Evolutionary conservation across 1,140 invertebrate genomes (phyloP).

Genomic region (Phthorimaea operculella): DNA sequence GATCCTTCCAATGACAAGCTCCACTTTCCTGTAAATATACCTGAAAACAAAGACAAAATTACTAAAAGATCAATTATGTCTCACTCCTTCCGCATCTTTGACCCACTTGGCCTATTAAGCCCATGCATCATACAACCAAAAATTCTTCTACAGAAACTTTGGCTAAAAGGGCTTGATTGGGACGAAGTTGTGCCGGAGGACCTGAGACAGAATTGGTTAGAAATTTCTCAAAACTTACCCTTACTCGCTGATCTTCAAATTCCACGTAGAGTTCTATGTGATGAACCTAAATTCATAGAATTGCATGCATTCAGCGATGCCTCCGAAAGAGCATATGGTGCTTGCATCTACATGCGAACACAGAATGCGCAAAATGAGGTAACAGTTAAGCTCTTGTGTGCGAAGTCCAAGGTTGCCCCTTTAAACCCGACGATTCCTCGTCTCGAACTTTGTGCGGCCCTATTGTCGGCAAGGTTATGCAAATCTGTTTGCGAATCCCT

Average conservation of each 20-base stretch:
- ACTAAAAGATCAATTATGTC: slow-evolving; percentile 25
- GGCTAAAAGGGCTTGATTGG: slow-evolving; percentile 43
- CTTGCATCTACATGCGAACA: slow-evolving; percentile 5
- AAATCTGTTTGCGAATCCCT: slow-evolving; percentile 1
- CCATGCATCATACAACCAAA: slow-evolving; percentile 46
- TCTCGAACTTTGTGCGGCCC: slow-evolving; percentile 9
- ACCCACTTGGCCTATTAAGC: slow-evolving; percentile 50
- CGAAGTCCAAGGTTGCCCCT: slow-evolving; percentile 11
- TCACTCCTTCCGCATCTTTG: slow-evolving; percentile 31
- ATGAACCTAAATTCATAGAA: not conserved
- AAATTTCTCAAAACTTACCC: slow-evolving; percentile 3
- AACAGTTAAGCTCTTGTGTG: slow-evolving; percentile 6
- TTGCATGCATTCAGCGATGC: slow-evolving; percentile 9
- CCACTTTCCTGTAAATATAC: slow-evolving; percentile 9
- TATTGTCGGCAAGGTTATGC: slow-evolving; percentile 7
- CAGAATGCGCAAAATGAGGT: not conserved
- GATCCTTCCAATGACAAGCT: slow-evolving; percentile 3
- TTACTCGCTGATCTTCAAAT: slow-evolving; percentile 6
- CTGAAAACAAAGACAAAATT: not conserved
- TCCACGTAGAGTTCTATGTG: not conserved
- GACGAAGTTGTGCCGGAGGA: slow-evolving; percentile 33
- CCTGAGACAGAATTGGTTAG: slow-evolving; percentile 6
- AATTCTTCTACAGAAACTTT: slow-evolving; percentile 51
- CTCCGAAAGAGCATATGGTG: slow-evolving; percentile 2
- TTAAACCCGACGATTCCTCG: slow-evolving; percentile 11